phyloP scores from a whole-genome alignment of 1,140 invertebrate species.

The Orius laevigatus region DNA sequence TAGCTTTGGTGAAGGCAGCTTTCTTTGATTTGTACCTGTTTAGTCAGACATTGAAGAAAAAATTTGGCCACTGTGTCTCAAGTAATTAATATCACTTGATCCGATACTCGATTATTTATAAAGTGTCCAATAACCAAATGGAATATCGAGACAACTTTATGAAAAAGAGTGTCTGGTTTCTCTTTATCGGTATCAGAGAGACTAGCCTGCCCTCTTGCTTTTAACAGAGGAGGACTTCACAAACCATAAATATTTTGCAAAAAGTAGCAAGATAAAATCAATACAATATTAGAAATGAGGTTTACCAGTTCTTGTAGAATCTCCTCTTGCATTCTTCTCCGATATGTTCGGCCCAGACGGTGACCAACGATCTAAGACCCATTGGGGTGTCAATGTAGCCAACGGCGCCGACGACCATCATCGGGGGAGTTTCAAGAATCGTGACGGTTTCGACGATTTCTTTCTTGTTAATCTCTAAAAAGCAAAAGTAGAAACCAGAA shows the following conservation, averaged over 20 bases:
- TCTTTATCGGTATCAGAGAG: too few relatives aligned
- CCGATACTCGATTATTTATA: too few relatives aligned
- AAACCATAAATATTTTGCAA: not conserved
- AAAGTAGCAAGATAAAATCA: not conserved
- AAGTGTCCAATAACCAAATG: too few relatives aligned
- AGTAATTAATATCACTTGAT: too few relatives aligned
- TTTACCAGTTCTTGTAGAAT: conserved; percentile 99
- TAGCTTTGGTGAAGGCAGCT: conserved; percentile 98
- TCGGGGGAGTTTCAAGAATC: conserved; percentile 94
- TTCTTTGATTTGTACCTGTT: conserved; percentile 98
- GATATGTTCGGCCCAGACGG: conserved; percentile 97
- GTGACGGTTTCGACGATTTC: conserved; percentile 99
- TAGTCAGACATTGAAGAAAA: too few relatives aligned
- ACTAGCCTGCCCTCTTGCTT: too few relatives aligned
- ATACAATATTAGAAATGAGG: not conserved
- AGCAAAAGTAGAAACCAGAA: conserved; percentile 12
- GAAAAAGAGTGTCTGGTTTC: too few relatives aligned
- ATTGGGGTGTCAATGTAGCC: conserved; percentile 98
- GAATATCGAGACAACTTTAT: too few relatives aligned
- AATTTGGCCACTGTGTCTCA: too few relatives aligned
- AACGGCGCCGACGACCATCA: conserved; percentile 93
- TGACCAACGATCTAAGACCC: conserved; percentile 84
- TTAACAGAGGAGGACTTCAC: too few relatives aligned
- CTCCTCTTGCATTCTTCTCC: conserved; percentile 94
- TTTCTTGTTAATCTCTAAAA: conserved; percentile 96